Evolutionary conservation across 2,797 vertebrate genomes (phyloP), one percentile per base, ranked within the genome.

Genomic region (Kryptolebias ocellatus): DNA sequence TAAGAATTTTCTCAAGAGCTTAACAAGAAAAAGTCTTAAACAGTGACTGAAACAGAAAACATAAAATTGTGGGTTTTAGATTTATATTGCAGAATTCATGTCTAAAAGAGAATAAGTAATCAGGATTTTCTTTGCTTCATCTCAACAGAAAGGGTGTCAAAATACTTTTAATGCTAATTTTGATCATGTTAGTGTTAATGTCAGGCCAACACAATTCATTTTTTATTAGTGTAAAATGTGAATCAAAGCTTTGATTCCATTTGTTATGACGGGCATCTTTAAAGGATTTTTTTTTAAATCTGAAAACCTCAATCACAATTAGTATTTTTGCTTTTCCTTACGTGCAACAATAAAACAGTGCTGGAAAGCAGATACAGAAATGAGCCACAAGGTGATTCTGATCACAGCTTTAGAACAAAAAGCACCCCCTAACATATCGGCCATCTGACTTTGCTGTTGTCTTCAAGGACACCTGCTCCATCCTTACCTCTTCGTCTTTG

Each of bases 391-490:
- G 63, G 49, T 73, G 66, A 70, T 65, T 74, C 60, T 67, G 76
- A 4, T 39, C 59, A 53, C 67, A 70, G 56, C 54, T 70, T 75
- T 44, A 47, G 6, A 9, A 53, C 55, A 63, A 74, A 76, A 68
- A 9, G 11, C 3, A 14, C 18, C 42, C 7, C 14, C 5, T 63
- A 74, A 80, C 60, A 83, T 77, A 84, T 76, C 83, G 76, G 60
- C 65, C 59, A 42, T 54, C 71, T 83, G 86, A 90, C 91, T 87
- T 92, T 91, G 78, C 65, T 44, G 1, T 72, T 73, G 54, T 79
- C 76, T 90, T 90, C 85, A 93, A 94, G 92, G 92, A 70, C 91
- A 79, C 75, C 49, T 62, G 54, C 73, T 72, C 64, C 75, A 70
- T 86, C 78, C 71, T 84, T 83, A 86, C 66, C 67, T 81, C 74